Evolutionary conservation across 1,140 invertebrate genomes (phyloP), one percentile per base, ranked within the genome.

Genomic region (Ceratina australensis): DNA sequence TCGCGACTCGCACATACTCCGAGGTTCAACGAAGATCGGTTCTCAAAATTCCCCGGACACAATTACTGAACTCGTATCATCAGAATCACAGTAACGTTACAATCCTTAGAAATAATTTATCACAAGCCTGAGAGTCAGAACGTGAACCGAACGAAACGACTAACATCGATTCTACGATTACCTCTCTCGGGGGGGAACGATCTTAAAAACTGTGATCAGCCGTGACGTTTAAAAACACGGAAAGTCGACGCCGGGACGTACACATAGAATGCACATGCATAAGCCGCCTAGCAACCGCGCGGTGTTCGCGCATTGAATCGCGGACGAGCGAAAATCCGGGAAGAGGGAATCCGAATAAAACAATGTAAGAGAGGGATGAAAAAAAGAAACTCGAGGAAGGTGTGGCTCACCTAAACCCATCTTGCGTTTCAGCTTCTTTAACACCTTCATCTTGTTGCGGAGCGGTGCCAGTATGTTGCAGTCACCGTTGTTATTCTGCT

Each of bases 341-440:
- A 59, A 28, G 24, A 13, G 10, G 0, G 22, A 24, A 18, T 12
- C 7, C 10, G 2, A 50, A 54, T 54, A 16, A 15, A 54, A 54
- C 33, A 54, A 54, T n/a, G 8, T 15, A n/a, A 77, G 12, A 47
- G 50, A 61, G 50, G 78, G n/a, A 71, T 33, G 61, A 12, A 72
- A 52, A 56, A 57, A 15, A 26, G 47, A 72, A 72, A 42, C 7
- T 42, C 33, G 63, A 3, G 74, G 79, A n/a, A 71, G 75, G 68
- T 78, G 67, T 71, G 80, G 77, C 93, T 92, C 88, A 94, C 93
- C 93, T 90, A 94, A 72, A 33, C 93, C 93, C 88, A 94, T 94
- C 81, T 93, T 93, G 76, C 91, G 90, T 84, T 94, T 94, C 79
- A 94, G 90, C 76, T 94, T 94, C 88, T 94, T 94, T 2, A 94